These are phyloP conservation scores for Telenomus remus DNA, from an alignment of 1,140 invertebrate species.

Conservation along the genomic window DNA sequence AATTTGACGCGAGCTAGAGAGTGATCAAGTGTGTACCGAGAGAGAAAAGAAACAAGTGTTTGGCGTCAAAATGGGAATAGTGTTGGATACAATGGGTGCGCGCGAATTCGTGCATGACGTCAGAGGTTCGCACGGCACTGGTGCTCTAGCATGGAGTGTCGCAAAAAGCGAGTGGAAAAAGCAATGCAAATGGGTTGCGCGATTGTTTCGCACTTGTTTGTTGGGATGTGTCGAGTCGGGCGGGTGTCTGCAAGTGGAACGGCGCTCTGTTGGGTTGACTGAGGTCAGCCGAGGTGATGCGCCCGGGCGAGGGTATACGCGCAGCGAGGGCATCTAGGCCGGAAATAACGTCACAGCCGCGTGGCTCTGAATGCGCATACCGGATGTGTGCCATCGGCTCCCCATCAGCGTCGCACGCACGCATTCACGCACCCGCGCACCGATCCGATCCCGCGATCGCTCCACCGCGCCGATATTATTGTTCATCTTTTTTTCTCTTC, in stretches of 20 bases:
- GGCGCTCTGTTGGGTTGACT: constrained; percentile 63
- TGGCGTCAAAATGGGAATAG: no score
- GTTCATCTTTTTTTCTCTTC: background rate
- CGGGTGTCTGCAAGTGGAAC: constrained; percentile 59
- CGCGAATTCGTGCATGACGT: background rate
- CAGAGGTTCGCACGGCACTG: background rate
- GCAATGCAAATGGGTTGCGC: constrained; percentile 4
- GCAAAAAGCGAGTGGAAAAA: constrained; percentile 6
- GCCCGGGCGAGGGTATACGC: constrained; percentile 62
- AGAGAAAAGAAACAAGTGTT: no score
- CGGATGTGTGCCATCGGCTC: constrained; percentile 76
- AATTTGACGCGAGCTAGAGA: no score
- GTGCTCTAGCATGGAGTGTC: background rate
- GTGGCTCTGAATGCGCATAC: constrained; percentile 76
- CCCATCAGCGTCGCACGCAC: constrained; percentile 72
- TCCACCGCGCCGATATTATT: constrained; percentile 47
- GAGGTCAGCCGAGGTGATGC: constrained; percentile 69
- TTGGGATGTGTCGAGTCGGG: constrained; percentile 22
- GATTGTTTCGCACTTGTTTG: constrained; percentile 26
- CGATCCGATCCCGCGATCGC: constrained; percentile 19
- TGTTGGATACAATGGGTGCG: no score
- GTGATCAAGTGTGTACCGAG: no score
- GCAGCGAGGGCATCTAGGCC: constrained; percentile 72
- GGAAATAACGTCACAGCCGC: constrained; percentile 76
- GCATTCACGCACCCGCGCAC: constrained; percentile 54